Conservation (phyloP, 2,797 vertebrate species). For the Psittacula echo region DNA sequence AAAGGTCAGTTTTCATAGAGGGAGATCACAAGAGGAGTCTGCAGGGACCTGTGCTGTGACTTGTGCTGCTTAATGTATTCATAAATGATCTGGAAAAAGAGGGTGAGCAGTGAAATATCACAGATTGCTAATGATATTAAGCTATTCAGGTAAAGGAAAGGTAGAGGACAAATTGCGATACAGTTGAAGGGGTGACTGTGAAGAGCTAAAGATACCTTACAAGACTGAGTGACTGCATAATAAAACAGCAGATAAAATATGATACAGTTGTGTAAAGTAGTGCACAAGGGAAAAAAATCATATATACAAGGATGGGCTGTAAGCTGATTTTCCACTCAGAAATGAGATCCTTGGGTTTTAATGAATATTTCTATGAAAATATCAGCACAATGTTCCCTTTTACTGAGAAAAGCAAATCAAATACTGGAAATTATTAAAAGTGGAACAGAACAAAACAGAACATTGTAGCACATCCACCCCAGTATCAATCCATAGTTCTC, state of each 20-base stretch:
- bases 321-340: not conserved
- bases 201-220: not conserved
- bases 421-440: not conserved
- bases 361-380: not conserved
- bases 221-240: not conserved
- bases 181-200: not conserved
- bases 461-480: not conserved
- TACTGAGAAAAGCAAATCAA: not conserved
- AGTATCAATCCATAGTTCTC: conserved; percentile 18
- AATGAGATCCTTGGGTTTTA: not conserved
- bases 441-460: not conserved
- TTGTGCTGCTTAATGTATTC: not conserved
- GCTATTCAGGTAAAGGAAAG: conserved; percentile 44
- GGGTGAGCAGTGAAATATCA: not conserved
- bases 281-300: not conserved
- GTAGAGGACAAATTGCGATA: conserved; percentile 33
- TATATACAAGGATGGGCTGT: not conserved
- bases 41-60: conserved; percentile 37
- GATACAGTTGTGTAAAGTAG: not conserved
- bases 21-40: conserved; percentile 23
- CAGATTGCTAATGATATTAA: not conserved
- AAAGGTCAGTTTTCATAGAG: conserved; percentile 14
- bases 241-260: not conserved
- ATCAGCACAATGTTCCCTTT: not conserved
- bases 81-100: conserved; percentile 19